Base-by-base conservation (phyloP, 2,888 invertebrate species). In the Chydorus sphaericus region DNA sequence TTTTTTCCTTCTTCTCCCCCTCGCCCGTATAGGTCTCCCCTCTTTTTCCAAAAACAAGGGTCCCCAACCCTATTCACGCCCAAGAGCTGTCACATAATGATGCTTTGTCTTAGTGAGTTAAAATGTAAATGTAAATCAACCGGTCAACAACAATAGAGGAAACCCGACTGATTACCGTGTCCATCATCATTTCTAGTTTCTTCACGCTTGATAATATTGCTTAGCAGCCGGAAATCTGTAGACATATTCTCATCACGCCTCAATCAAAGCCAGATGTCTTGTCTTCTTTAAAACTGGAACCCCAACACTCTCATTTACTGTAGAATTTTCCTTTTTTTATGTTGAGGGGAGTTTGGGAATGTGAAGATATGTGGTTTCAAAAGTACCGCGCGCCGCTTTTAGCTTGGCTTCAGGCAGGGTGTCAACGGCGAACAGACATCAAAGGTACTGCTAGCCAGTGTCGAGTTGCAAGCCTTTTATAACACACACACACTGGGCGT, bases 31-130 rank as follows among this genome's bases (percentile, higher is more conserved):
- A 26, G 5, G 26, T 28, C 28, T 14, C 44, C 26, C 44, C 44
- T 44, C 26, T 28, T 28, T 44, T 44, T 44, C 44, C 26, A 44
- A 23, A 28, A 28, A 4, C 44, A n/a, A 44, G 28, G 28, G 44
- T 28, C 44, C 28, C 26, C 23, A 44, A 44, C 23, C 26, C 44
- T 23, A 44, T 44, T 44, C 44, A 44, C 44, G 44, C 44, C 44
- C 44, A 26, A n/a, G 23, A 44, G 44, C 14, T 44, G 44, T 44
- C 44, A 44, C 18, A 23, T 28, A 23, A 44, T 44, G 44, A 44
- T 44, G 23, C 44, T 26, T 44, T 44, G 44, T 44, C 44, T 44
- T n/a, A n/a, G n/a, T n/a, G n/a, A n/a, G n/a, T n/a, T n/a, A n/a
- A n/a, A n/a, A n/a, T n/a, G n/a, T n/a, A n/a, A n/a, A n/a, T n/a